phyloP scores from a whole-genome alignment of 2,113 vertebrate species.

The Cryptotis parvus region DNA sequence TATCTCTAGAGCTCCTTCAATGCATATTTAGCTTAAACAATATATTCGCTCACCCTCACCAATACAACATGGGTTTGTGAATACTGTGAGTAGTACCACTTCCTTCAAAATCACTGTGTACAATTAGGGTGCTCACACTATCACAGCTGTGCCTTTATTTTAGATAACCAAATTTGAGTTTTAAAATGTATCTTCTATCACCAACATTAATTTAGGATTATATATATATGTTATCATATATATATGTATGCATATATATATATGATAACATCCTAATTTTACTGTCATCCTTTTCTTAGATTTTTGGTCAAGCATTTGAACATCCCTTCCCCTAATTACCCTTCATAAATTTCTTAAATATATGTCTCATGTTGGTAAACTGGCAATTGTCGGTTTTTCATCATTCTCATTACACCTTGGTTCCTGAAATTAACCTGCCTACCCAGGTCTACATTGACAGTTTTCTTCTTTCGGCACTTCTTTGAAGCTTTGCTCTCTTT shows the following conservation, averaged over 20 bases:
- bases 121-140: neutral
- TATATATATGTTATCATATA: no score
- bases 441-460: neutral
- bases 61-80: neutral
- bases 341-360: neutral
- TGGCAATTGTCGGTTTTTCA: neutral
- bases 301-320: neutral
- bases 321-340: neutral
- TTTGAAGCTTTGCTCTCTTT: neutral
- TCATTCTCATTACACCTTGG: neutral
- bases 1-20: neutral
- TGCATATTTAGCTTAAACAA: neutral
- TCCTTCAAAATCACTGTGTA: neutral
- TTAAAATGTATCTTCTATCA: neutral
- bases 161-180: neutral
- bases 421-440: constrained; percentile 7
- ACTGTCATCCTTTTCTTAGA: neutral
- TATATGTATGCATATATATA: no score
- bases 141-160: neutral
- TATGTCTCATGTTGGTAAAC: neutral
- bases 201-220: neutral
- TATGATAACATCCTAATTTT: neutral
- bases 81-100: neutral
- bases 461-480: neutral
- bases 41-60: neutral